Base-by-base conservation (phyloP, 2,797 vertebrate species). In the Pangasius krempfi region DNA sequence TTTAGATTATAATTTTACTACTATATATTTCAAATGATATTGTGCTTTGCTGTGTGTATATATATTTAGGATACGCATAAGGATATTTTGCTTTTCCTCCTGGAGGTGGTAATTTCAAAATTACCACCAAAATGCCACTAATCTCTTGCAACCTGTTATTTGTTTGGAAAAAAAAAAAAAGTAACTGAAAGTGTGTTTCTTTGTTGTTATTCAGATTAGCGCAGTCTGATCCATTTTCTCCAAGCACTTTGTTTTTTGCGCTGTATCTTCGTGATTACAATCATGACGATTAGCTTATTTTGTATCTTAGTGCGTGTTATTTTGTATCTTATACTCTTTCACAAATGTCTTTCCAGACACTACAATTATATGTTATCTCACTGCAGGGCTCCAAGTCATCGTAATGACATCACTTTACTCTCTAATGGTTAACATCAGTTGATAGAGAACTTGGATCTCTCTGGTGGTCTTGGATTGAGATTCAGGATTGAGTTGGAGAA, bases 341-440 rank as follows among this genome's bases (percentile, higher is more conserved):
- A 81, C 47, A 81, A 81, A 73, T 56, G 68, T 60, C 62, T 66
- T 56, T 87, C 70, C 79, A 87, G 52, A 80, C 78, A n/a, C 62
- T 78, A 79, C 64, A 86, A 88, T 80, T 75, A 70, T 56, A 83
- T 80, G 75, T 58, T 64, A 90, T 87, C 88, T 86, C 37, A 83
- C 88, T 87, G 87, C 85, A 87, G 91, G 86, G 81, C 70, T 75
- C 81, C 33, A 40, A 81, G 33, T 81, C 22, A 60, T 62, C 22
- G 40, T 73, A 68, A 58, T 86, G 91, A 91, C 92, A 86, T 93
- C 90, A 87, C 90, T 89, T 94, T 94, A 92, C 91, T 93, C 94
- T 89, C 92, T 87, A 95, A 95, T 95, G 94, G 94, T 95, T 95
- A 95, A 95, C 94, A 93, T 92, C 92, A 94, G 92, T 92, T 93